phyloP scores from a whole-genome alignment of 1,140 invertebrate species.

The Oryzaephilus surinamensis region DNA sequence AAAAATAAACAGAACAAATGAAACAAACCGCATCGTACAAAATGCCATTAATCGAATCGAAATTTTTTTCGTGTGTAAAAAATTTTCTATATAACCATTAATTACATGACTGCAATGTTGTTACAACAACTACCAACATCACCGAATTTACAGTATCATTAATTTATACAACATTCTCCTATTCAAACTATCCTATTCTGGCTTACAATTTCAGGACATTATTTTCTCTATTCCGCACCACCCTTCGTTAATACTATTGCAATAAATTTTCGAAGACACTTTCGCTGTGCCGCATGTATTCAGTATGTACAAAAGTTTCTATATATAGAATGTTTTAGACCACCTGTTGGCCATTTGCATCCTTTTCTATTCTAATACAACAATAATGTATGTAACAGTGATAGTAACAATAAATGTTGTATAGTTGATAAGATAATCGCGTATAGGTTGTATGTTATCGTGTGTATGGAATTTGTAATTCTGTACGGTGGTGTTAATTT shows the following conservation, averaged over 20 bases:
- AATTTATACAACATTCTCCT: constrained; percentile 21
- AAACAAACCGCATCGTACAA: too few relatives aligned
- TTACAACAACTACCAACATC: too few relatives aligned
- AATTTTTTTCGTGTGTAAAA: too few relatives aligned
- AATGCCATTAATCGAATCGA: too few relatives aligned
- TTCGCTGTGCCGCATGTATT: constrained; percentile 17
- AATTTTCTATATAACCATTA: too few relatives aligned
- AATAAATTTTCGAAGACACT: constrained; percentile 29
- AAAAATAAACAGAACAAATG: too few relatives aligned
- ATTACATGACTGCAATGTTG: too few relatives aligned
- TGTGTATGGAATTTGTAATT: constrained; percentile 33
- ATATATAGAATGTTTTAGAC: constrained; percentile 1
- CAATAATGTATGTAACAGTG: background rate
- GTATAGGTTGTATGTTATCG: constrained; percentile 26
- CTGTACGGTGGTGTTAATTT: constrained; percentile 31
- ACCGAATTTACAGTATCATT: constrained; percentile 22
- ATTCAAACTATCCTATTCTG: constrained; percentile 22
- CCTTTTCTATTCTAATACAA: background rate
- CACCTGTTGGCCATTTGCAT: constrained; percentile 5
- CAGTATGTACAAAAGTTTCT: constrained; percentile 15
- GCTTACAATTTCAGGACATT: constrained; percentile 13
- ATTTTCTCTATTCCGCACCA: constrained; percentile 18
- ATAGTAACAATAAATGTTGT: constrained; percentile 2
- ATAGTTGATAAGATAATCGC: constrained; percentile 3
- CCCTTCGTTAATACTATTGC: constrained; percentile 24